A percentile compares a stretch with the other conserved stretches of the same genome.
These are phyloP conservation scores for Probosciger aterrimus DNA, from an alignment of 2,113 vertebrate species.

Conservation along the genomic window DNA sequence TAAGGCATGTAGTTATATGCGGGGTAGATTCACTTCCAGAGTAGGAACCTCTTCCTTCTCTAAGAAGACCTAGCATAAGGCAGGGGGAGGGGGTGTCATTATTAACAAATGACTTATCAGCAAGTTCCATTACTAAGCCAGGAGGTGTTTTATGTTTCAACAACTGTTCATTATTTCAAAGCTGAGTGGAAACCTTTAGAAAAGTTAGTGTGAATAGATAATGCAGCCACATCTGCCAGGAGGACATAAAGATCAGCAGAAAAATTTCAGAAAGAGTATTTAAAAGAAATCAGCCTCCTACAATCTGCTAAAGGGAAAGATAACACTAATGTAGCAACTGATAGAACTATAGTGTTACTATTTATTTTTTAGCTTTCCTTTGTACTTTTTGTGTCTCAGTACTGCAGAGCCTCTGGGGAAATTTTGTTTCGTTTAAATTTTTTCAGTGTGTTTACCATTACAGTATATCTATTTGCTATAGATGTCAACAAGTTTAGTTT, in stretches of 20 bases:
- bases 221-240: neutral
- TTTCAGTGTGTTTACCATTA: neutral
- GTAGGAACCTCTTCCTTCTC: neutral
- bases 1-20: too few relatives aligned
- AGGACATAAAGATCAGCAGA: neutral
- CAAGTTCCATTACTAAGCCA: neutral
- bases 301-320: neutral
- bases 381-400: neutral
- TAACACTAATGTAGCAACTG: neutral
- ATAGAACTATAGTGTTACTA: neutral
- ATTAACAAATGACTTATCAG: neutral
- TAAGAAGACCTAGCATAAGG: neutral
- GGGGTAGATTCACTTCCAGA: neutral
- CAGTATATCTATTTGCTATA: neutral
- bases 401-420: neutral
- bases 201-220: neutral
- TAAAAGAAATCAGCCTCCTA: neutral
- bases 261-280: neutral
- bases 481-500: neutral
- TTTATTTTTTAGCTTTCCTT: neutral
- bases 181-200: neutral
- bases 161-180: conserved; percentile 11
- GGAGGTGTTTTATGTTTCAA: neutral
- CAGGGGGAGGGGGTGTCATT: neutral
- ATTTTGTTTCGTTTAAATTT: neutral